Base-by-base conservation (phyloP, 2,888 invertebrate species). In the Cybosia mesomella region DNA sequence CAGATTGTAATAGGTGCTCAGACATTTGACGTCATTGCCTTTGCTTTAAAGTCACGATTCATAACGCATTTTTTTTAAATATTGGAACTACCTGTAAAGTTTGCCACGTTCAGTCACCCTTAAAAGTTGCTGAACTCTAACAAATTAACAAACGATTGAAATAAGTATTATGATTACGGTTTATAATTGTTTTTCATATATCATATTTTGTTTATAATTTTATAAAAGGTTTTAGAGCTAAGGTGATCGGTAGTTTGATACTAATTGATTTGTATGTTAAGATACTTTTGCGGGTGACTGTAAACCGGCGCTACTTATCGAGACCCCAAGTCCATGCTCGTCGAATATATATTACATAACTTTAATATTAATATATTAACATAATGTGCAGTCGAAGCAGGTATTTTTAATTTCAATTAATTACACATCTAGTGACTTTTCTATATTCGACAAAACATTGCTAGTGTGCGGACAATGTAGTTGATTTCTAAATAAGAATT, bases 371-470 rank as follows among this genome's bases (percentile, higher is more conserved):
- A 62, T 73, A 75, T 77, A 82, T 75, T 80, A 86, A 82, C 79
- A 81, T 80, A 84, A 84, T 86, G 88, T 89, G 89, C 89, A 85
- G 77, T 86, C 81, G 62, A 89, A 87, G 89, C 88, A 71, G 83
- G 73, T 81, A 70, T 72, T 73, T 77, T 75, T 70, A 67, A 73
- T 79, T 82, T 79, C 76, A 76, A 69, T 75, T 77, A 82, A 80
- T 79, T 76, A 86, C 81, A 86, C 82, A 85, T 77, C 87, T 89
- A 88, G 83, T 88, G 88, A 89, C 87, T 88, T 84, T 79, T 80
- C 78, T 83, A 85, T 83, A 82, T 77, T 85, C 82, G 81, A 87
- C 79, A 75, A 79, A 79, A 75, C 75, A 74, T 77, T 68, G 74
- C 71, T 82, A 77, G 73, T 80, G 85, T 83, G 85, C 81, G 85